Evolutionary conservation across 53 echinoderm and acorn worm species (phyloP).

Genomic region (Antedon mediterranea): DNA sequence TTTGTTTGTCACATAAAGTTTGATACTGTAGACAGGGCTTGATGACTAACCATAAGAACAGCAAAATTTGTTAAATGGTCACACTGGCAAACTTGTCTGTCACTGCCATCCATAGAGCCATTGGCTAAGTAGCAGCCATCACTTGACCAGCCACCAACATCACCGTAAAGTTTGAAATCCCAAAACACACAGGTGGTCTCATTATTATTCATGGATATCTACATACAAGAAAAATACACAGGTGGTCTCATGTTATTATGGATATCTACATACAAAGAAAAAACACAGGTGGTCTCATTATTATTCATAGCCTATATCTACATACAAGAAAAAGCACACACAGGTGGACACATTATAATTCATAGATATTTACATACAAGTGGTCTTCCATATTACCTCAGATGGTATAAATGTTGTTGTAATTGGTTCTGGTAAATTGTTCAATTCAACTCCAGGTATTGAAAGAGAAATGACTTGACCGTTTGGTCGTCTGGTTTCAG

Average conservation of each 20-base stretch:
- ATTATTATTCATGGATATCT: constrained; percentile 10
- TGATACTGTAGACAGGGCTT: too few species aligned
- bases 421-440: background rate
- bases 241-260: too few species aligned
- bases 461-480: background rate
- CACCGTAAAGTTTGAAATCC: constrained; percentile 25
- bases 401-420: background rate
- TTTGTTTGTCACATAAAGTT: too few species aligned
- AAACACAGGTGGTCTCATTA: too few species aligned
- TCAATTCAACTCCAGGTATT: background rate
- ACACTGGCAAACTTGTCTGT: constrained; percentile 38
- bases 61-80: constrained; percentile 67
- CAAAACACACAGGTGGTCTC: constrained; percentile 55
- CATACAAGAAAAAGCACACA: too few species aligned
- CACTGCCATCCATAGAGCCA: background rate
- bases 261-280: too few species aligned
- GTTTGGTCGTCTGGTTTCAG: background rate
- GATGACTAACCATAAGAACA: constrained; percentile 42
- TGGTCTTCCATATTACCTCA: background rate
- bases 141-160: constrained; percentile 52
- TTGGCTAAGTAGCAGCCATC: constrained; percentile 32
- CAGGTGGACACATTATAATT: too few species aligned
- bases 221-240: background rate
- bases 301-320: too few species aligned
- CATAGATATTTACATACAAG: too few species aligned